These are phyloP conservation scores for Hafferia zeledoni DNA, from an alignment of 2,797 vertebrate species.

Conservation along the genomic window DNA sequence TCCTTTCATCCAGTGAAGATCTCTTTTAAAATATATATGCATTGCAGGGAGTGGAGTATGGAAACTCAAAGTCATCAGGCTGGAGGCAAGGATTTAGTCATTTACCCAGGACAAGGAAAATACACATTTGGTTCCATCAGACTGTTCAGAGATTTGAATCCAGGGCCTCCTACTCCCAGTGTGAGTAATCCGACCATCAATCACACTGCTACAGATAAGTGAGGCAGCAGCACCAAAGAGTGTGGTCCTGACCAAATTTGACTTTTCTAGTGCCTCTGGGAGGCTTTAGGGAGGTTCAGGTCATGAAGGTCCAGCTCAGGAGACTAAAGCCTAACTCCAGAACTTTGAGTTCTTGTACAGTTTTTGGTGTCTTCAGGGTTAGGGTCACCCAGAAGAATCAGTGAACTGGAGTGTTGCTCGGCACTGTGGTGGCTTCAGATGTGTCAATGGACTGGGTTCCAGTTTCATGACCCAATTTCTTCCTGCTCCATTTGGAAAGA, in stretches of 20 bases:
- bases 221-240: neutral
- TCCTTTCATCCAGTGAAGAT: neutral
- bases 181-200: slow-evolving; percentile 14
- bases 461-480: neutral
- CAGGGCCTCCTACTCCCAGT: neutral
- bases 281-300: neutral
- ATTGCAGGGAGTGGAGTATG: neutral
- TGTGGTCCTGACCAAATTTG: neutral
- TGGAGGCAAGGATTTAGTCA: slow-evolving; percentile 23
- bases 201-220: neutral
- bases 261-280: neutral
- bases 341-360: neutral
- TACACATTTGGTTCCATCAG: neutral
- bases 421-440: neutral
- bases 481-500: neutral
- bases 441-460: neutral
- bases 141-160: slow-evolving; percentile 19
- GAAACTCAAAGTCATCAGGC: neutral
- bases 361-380: neutral
- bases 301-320: neutral
- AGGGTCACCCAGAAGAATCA: neutral
- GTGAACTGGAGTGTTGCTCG: neutral
- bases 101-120: neutral
- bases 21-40: neutral
- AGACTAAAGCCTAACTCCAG: neutral